Base-by-base conservation (phyloP, 2,888 invertebrate species). In the Chesias legatella region DNA sequence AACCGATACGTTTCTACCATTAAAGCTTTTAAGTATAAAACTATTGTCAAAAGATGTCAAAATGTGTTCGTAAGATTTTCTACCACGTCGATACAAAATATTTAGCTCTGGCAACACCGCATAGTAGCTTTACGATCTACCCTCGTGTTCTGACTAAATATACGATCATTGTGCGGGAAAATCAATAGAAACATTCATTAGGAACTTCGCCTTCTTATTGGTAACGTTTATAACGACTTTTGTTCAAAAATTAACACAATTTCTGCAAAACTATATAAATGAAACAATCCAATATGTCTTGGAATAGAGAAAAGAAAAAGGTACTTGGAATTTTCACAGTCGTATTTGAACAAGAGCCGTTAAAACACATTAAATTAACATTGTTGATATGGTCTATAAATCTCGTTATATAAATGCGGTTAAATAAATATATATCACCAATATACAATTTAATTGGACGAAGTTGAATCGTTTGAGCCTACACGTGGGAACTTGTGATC, bases 51-150 rank as follows among this genome's bases (percentile, higher is more conserved):
- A 43, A 48, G 48, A 34, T 13, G 39, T 51, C 31, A 45, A 55
- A 58, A 56, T 56, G 59, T 63, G 48, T 56, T 50, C 33, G 22
- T 34, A 37, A 41, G 51, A 63, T 48, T 60, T 63, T 58, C 53
- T 54, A 53, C 54, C 33, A 49, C 29, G 7, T 35, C 49, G 60
- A 77, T 69, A 53, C 48, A 47, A 50, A 43, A 62, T 63, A 69
- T 76, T 76, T 78, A 78, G 67, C 69, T 49, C 56, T 75, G 58
- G 69, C 70, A 73, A 75, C 70, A 66, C 64, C 55, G 68, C 62
- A 21, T 64, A 59, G 74, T 81, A 82, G 80, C 77, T 53, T 68
- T 23, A 23, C 32, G 11, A 63, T 75, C 79, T 83, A 82, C 76
- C 57, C 53, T 64, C 67, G 53, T 49, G 44, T 61, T 60, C 48